phyloP scores from a whole-genome alignment of 2,888 invertebrate species.

The Tinea trinotella region DNA sequence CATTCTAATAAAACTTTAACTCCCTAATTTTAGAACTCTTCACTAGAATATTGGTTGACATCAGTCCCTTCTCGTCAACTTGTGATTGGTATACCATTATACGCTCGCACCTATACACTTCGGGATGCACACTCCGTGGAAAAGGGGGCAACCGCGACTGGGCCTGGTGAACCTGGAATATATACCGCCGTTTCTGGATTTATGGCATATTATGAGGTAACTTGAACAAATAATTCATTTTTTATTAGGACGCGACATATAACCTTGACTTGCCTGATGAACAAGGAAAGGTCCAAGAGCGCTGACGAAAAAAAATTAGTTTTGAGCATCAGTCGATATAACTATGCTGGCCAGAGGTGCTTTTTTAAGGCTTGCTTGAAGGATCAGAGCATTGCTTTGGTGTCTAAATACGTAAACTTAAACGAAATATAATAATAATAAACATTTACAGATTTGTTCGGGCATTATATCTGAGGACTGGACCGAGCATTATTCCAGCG shows the following conservation, averaged over 20 bases:
- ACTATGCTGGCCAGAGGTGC: too few relatives aligned
- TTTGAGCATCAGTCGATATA: too few relatives aligned
- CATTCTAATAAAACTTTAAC: too few relatives aligned
- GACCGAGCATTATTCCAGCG: slow-evolving; percentile 63
- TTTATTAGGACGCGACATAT: too few relatives aligned
- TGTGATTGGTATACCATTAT: slow-evolving; percentile 82
- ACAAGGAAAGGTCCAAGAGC: too few relatives aligned
- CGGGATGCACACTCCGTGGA: slow-evolving; percentile 57
- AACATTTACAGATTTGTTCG: slow-evolving; percentile 70
- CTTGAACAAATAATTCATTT: slow-evolving; percentile 18
- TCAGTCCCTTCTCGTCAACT: slow-evolving; percentile 77
- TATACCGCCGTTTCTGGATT: slow-evolving; percentile 81
- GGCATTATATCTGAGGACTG: slow-evolving; percentile 76
- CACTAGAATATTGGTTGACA: slow-evolving; percentile 79
- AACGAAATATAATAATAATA: too few relatives aligned
- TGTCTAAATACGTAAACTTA: too few relatives aligned
- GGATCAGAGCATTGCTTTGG: too few relatives aligned
- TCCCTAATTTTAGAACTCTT: slow-evolving; percentile 73
- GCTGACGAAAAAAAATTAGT: too few relatives aligned
- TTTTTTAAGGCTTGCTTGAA: too few relatives aligned
- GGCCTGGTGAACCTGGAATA: slow-evolving; percentile 79
- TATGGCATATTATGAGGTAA: slow-evolving; percentile 82
- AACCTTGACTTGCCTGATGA: too few relatives aligned
- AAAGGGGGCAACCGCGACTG: slow-evolving; percentile 68
- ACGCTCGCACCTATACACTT: slow-evolving; percentile 82